These are phyloP conservation scores for Helicoverpa armigera DNA, from an alignment of 1,140 invertebrate genomes.

Conservation along the genomic window DNA sequence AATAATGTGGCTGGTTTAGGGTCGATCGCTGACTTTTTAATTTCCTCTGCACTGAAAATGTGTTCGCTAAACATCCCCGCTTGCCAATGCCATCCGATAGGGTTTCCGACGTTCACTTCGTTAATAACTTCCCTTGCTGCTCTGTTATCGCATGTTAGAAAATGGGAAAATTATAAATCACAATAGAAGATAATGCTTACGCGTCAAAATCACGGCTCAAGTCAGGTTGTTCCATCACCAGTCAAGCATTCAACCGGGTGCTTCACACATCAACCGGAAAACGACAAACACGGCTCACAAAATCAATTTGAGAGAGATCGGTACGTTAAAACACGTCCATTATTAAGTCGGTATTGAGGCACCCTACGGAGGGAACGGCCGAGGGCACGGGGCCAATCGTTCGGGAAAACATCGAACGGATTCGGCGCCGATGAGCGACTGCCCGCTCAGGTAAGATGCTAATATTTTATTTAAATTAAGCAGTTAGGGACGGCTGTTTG, in stretches of 20 bases:
- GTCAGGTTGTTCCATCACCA: slow-evolving; percentile 38
- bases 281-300: slow-evolving; percentile 62
- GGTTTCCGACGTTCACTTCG: slow-evolving; percentile 31
- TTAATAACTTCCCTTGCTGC: slow-evolving; percentile 38
- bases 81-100: slow-evolving; percentile 35
- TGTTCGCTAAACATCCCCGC: slow-evolving; percentile 30
- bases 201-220: slow-evolving; percentile 35
- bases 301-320: slow-evolving; percentile 66
- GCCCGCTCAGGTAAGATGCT: slow-evolving; percentile 61
- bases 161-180: slow-evolving; percentile 14
- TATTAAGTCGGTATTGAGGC: slow-evolving; percentile 68
- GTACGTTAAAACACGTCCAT: slow-evolving; percentile 70
- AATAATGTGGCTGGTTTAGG: slow-evolving; percentile 16
- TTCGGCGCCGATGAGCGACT: slow-evolving; percentile 57
- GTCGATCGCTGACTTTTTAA: slow-evolving; percentile 28
- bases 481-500: slow-evolving; percentile 54
- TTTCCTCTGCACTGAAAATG: slow-evolving; percentile 39
- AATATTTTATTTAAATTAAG: slow-evolving; percentile 72
- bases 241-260: slow-evolving; percentile 14
- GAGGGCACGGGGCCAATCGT: slow-evolving; percentile 61
- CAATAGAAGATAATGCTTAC: slow-evolving; percentile 3
- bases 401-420: slow-evolving; percentile 61
- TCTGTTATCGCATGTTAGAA: slow-evolving; percentile 1
- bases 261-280: slow-evolving; percentile 61
- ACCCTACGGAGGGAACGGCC: slow-evolving; percentile 49